Evolutionary conservation across 2,113 vertebrate genomes (phyloP).

Genomic region (Nothobranchius kuhntae): DNA sequence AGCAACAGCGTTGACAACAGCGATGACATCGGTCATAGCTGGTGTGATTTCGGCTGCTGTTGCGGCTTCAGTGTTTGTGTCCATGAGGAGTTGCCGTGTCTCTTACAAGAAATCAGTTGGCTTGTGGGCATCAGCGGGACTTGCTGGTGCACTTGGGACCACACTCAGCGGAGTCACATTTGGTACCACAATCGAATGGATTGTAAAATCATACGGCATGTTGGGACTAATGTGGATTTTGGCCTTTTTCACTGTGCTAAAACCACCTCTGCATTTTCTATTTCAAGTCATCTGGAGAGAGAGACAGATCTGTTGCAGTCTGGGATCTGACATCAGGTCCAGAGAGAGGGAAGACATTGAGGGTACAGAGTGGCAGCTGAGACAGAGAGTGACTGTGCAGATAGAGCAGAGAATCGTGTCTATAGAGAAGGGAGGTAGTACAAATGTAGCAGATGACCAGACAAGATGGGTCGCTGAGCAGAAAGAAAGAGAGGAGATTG

Average conservation of each 20-base stretch:
- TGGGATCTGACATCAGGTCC: neutral
- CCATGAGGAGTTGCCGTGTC: slow-evolving; percentile 7
- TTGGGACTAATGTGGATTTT: slow-evolving; percentile 65
- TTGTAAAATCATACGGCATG: slow-evolving; percentile 56
- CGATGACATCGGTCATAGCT: slow-evolving; percentile 63
- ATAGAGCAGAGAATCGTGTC: slow-evolving; percentile 66
- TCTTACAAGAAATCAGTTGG: slow-evolving; percentile 1
- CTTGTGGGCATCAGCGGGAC: slow-evolving; percentile 57
- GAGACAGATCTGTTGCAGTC: slow-evolving; percentile 33
- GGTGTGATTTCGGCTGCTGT: slow-evolving; percentile 67
- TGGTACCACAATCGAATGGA: slow-evolving; percentile 53
- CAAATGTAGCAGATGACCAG: neutral
- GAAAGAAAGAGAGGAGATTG: slow-evolving; percentile 43
- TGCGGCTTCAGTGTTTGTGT: slow-evolving; percentile 50
- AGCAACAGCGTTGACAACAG: slow-evolving; percentile 63
- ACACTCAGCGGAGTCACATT: slow-evolving; percentile 65
- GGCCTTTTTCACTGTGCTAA: slow-evolving; percentile 59
- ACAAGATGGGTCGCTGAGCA: slow-evolving; percentile 31
- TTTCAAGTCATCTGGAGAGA: slow-evolving; percentile 50
- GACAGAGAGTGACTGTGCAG: slow-evolving; percentile 50
- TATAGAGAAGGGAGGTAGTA: slow-evolving; percentile 36
- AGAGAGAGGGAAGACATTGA: slow-evolving; percentile 33
- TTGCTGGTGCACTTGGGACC: slow-evolving; percentile 50
- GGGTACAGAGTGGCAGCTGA: slow-evolving; percentile 36
- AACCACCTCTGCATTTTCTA: slow-evolving; percentile 46